Base-by-base conservation (phyloP, 2,888 invertebrate species). In the Cataglyphis altisquamis region DNA sequence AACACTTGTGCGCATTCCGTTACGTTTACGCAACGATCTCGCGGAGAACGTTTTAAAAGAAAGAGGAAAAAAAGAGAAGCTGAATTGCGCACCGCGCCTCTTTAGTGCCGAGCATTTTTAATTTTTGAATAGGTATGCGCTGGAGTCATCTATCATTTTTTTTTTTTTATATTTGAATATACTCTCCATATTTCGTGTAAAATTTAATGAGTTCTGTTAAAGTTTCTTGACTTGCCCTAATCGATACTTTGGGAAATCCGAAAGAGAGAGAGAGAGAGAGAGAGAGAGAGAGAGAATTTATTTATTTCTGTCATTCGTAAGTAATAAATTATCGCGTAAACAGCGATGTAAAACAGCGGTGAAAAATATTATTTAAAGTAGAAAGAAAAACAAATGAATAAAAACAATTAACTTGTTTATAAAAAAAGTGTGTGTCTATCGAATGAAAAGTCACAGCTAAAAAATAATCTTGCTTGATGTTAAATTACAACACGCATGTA, bases 1-100 rank as follows among this genome's bases (percentile, higher is more conserved):
- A 94, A 94, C 94, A 94, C 94, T 94, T 93, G 93, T 92, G 92
- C 91, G 92, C 94, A 94, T 94, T 94, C 94, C 94, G 92, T 93
- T 92, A 93, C 92, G 92, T 94, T 93, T 93, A 93, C 93, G 94
- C 92, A 90, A 91, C 90, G 89, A 70, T 85, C 86, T 63, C 63
- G 74, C 84, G 72, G 72, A 83, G 85, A 70, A 55, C 67, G 80
- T 77, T 80, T 80, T 60, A 63, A 83, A 83, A 68, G 84, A 81
- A 82, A 39, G 18, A 45, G 57, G 12, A 25, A 86, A 39, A 25
- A 32, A 72, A 41, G 52, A 60, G 39, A 68, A 12, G 32, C n/a
- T 57, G 73, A 66, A 78, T 78, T 82, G 52, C 29, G 62, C 67
- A 29, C 21, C 39, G 41, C 45, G 32, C 55, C 29, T 21, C 72